Evolutionary conservation across 2,888 invertebrate species (phyloP).

Genomic region (Amphipyra berbera): DNA sequence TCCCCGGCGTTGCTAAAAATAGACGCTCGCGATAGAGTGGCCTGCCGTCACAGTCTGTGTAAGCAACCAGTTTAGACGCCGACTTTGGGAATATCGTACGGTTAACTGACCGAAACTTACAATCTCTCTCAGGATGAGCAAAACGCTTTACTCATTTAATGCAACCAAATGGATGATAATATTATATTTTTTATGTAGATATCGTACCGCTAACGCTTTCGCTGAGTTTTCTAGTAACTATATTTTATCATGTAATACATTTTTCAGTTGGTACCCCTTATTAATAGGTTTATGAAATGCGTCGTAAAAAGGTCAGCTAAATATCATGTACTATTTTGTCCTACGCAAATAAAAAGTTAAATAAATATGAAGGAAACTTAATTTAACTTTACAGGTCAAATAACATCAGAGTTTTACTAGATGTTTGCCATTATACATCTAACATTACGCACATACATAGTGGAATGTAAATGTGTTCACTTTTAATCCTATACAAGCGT

Average conservation of each 20-base stretch:
- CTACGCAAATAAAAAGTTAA: slow-evolving; percentile 32
- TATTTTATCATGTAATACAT: slow-evolving; percentile 24
- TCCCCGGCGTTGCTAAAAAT: slow-evolving; percentile 86
- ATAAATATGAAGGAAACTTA: slow-evolving; percentile 35
- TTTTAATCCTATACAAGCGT: slow-evolving; percentile 28
- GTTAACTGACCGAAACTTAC: slow-evolving; percentile 50
- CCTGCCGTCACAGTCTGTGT: slow-evolving; percentile 67
- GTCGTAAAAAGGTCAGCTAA: slow-evolving; percentile 42
- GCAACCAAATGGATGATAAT: slow-evolving; percentile 35
- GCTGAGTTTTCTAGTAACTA: slow-evolving; percentile 28
- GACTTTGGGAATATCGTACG: slow-evolving; percentile 42
- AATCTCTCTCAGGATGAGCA: slow-evolving; percentile 26
- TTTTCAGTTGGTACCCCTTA: no score
- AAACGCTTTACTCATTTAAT: slow-evolving; percentile 29
- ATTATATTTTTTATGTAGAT: slow-evolving; percentile 40
- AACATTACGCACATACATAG: slow-evolving; percentile 13
- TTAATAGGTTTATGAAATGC: slow-evolving; percentile 23
- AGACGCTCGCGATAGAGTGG: slow-evolving; percentile 82
- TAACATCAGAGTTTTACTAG: slow-evolving; percentile 33
- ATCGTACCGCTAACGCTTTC: slow-evolving; percentile 26
- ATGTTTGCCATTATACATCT: no score
- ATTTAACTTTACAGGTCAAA: slow-evolving; percentile 48
- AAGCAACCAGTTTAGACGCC: slow-evolving; percentile 49
- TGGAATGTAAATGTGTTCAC: slow-evolving; percentile 30
- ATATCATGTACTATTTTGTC: slow-evolving; percentile 29